Percentiles rank a stretch among this genome's conserved stretches.
Evolutionary conservation across 2,113 vertebrate genomes (phyloP).

Genomic region (Hippocampus barbouri): DNA sequence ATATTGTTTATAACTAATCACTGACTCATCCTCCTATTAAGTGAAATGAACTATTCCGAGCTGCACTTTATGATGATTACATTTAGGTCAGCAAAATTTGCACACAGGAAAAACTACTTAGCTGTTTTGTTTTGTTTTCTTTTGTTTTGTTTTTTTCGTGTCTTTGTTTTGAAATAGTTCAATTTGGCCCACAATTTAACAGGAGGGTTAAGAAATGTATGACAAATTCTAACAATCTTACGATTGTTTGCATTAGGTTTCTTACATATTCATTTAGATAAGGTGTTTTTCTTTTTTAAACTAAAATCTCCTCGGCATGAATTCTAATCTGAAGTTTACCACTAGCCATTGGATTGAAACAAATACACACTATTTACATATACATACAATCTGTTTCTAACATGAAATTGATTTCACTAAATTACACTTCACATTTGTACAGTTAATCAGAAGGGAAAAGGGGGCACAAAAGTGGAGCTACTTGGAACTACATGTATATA

Average conservation of each 20-base stretch:
- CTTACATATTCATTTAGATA: constrained; percentile 3
- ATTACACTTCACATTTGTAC: constrained; percentile 45
- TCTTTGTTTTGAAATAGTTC: not conserved
- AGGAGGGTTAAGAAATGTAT: not conserved
- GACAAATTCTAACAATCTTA: not conserved
- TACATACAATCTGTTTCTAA: constrained; percentile 38
- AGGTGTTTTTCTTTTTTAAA: not conserved
- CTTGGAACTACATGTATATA: constrained; percentile 25
- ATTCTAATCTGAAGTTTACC: constrained; percentile 53
- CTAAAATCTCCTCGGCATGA: constrained; percentile 25
- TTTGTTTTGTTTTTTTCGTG: not conserved
- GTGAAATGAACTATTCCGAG: not conserved
- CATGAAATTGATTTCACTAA: constrained; percentile 33
- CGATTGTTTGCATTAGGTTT: not conserved
- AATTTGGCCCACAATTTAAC: not conserved
- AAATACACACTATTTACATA: constrained; percentile 30
- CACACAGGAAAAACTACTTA: not conserved
- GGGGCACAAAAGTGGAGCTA: constrained; percentile 49
- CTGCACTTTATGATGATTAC: not conserved
- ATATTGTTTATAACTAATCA: not conserved
- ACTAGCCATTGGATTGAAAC: constrained; percentile 32
- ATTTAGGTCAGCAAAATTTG: not conserved
- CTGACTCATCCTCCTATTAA: not conserved
- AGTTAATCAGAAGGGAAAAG: constrained; percentile 28
- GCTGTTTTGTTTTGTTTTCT: too few species aligned